Percentiles rank a stretch among this genome's conserved stretches.
phyloP scores from a whole-genome alignment of 2,888 invertebrate genomes.

The Clitarchus hookeri region DNA sequence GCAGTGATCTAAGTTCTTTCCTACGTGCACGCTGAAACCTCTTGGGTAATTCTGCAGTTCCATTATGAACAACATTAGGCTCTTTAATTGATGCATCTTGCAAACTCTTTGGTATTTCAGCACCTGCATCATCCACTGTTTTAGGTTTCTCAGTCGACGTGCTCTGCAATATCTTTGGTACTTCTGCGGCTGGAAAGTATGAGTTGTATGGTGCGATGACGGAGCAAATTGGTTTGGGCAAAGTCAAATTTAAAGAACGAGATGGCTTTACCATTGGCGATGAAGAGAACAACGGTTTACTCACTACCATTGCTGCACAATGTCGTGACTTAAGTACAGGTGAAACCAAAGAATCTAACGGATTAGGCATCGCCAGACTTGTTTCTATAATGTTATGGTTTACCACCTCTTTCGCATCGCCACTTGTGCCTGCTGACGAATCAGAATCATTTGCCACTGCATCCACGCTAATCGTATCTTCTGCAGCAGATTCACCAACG shows the following conservation, averaged over 20 bases:
- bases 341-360: neutral
- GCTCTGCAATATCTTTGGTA: neutral
- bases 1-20: no score
- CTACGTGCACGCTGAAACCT: no score
- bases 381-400: neutral
- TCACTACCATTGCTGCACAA: neutral
- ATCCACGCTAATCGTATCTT: neutral
- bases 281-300: neutral
- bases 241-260: neutral
- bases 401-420: neutral
- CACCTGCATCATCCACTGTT: neutral
- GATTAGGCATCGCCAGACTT: neutral
- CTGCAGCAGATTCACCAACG: neutral
- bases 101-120: neutral
- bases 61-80: no score
- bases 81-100: no score
- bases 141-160: neutral
- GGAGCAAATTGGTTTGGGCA: no score
- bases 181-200: neutral
- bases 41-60: no score
- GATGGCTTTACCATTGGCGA: neutral
- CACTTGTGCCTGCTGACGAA: neutral
- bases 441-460: neutral
- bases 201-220: neutral
- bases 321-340: neutral